Evolutionary conservation across 2,113 vertebrate species (phyloP), one percentile per base, ranked within the genome.

Genomic region (Alligator sinensis): DNA sequence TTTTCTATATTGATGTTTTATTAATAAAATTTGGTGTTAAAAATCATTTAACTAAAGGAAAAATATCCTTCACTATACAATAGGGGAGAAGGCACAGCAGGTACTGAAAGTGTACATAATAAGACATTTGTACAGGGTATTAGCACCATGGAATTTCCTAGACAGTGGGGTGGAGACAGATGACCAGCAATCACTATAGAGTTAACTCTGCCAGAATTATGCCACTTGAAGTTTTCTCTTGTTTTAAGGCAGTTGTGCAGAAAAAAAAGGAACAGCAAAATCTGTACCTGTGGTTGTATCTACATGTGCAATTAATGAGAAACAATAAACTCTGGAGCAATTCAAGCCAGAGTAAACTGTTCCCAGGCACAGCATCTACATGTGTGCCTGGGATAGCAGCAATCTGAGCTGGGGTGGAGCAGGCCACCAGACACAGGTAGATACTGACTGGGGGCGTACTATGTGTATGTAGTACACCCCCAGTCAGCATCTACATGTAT

Each of bases 101-200:
- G 18, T 34, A 70, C 12, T 70, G 30, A 11, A 17, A 72, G 34
- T 47, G 68, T 38, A 72, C 22, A 34, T 30, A 72, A 22, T 8
- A 60, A 80, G 54, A 24, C 55, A 60, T 9, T 19, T 77, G 27
- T 17, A 24, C 60, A 86, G 58, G 27, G 24, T 70, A 17, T 0
- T 24, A 13, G 61, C 25, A 57, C 28, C 16, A 28, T 4, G 54
- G 22, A 55, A 18, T 28, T 57, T 25, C 27, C 30, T 38, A 38
- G 30, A 21, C 11, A 54, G 14, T 24, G 5, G 4, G 22, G n/a
- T 80, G 64, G 34, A 19, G 28, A 16, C 0, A 4, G 9, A 16
- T 17, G 70, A 28, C 9, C 30, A 47, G 25, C 2, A 3, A 47
- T 12, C 47, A 4, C 28, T 19, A 54, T 1, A 0, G 11, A 12